These are phyloP conservation scores for Monopterus albus DNA, from an alignment of 2,113 vertebrate species.

Conservation along the genomic window DNA sequence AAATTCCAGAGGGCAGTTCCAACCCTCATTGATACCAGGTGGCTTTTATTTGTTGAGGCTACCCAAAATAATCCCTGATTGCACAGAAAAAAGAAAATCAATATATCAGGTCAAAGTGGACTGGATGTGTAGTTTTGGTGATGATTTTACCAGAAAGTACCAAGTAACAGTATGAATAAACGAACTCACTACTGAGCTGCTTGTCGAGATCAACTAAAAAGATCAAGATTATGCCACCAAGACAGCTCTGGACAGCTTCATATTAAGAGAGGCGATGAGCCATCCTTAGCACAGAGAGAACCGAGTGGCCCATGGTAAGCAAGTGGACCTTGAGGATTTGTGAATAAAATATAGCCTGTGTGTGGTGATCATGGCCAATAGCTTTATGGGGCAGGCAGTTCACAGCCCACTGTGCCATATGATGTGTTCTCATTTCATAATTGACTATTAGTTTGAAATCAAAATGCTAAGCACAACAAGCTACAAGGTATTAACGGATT, in stretches of 20 bases:
- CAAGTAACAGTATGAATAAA: no score
- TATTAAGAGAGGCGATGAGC: not conserved
- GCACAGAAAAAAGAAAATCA: no score
- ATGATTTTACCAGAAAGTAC: no score
- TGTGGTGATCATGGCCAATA: slow-evolving; percentile 1
- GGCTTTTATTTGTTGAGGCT: no score
- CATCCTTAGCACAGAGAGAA: not conserved
- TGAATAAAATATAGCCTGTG: slow-evolving; percentile 36
- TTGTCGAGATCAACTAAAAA: no score
- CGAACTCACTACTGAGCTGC: no score
- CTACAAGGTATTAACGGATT: slow-evolving; percentile 26
- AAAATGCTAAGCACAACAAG: slow-evolving; percentile 9
- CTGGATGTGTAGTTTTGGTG: no score
- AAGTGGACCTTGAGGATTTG: not conserved
- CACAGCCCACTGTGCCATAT: slow-evolving; percentile 20
- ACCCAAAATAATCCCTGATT: no score
- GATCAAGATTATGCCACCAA: not conserved
- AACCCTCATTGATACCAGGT: no score
- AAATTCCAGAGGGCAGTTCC: no score
- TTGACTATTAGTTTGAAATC: slow-evolving; percentile 38
- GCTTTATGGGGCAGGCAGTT: not conserved
- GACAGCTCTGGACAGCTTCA: not conserved
- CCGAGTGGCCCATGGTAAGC: not conserved
- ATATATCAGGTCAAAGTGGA: no score
- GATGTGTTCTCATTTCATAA: slow-evolving; percentile 22